Percentiles rank a stretch among this genome's conserved stretches.
Conservation (phyloP, 2,113 vertebrate genomes). For the Salminus brasiliensis region DNA sequence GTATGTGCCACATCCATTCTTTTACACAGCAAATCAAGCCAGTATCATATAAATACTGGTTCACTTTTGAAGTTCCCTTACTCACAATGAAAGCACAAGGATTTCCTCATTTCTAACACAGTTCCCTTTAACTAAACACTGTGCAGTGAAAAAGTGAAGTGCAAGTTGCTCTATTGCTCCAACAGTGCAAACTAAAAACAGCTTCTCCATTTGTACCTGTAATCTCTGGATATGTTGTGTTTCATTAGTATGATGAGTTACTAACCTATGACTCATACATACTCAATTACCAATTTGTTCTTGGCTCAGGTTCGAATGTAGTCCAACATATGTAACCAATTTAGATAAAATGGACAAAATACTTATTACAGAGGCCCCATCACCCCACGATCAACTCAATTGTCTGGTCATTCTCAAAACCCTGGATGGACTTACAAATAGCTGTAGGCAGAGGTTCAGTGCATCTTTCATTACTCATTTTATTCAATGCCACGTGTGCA, state of each 20-base stretch:
- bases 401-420: background rate
- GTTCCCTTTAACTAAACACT: conserved; percentile 7
- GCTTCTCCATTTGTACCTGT: background rate
- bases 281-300: background rate
- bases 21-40: background rate
- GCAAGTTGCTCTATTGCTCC: background rate
- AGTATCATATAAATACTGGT: conserved; percentile 4
- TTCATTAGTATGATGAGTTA: background rate
- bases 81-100: background rate
- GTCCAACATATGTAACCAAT: background rate
- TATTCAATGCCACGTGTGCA: background rate
- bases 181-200: background rate
- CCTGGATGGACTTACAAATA: background rate
- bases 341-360: background rate
- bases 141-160: background rate
- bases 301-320: background rate
- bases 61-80: background rate
- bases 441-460: background rate
- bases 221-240: background rate
- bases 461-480: background rate
- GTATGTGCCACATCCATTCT: background rate
- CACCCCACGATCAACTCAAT: background rate
- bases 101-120: conserved; percentile 10
- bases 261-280: background rate
- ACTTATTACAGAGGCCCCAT: no score